phyloP scores from a whole-genome alignment of 2,888 invertebrate species.

The Trichopria drosophilae region DNA sequence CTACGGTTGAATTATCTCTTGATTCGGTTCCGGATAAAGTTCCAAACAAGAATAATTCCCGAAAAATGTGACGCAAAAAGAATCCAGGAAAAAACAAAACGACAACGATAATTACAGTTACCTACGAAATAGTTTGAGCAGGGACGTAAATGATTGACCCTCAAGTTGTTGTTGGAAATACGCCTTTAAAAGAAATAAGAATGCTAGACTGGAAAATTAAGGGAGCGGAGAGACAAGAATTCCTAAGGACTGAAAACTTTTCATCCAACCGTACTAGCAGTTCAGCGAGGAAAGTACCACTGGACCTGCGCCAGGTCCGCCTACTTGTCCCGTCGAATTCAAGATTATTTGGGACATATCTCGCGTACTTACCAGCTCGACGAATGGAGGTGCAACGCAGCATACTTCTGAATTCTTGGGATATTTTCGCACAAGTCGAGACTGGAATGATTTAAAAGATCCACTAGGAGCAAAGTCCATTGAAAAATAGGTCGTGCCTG shows the following conservation, averaged over 20 bases:
- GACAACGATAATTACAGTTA: no score
- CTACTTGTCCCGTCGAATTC: slow-evolving; percentile 52
- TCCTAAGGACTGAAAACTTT: slow-evolving; percentile 40
- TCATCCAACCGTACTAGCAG: slow-evolving; percentile 43
- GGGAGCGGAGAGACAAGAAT: not conserved
- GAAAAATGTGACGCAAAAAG: no score
- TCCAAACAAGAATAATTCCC: no score
- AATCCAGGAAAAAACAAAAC: no score
- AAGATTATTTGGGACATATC: slow-evolving; percentile 50
- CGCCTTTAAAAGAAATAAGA: no score
- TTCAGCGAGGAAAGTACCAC: slow-evolving; percentile 46
- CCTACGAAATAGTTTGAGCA: no score
- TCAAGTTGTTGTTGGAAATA: no score
- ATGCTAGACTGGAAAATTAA: no score
- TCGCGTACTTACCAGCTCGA: slow-evolving; percentile 35
- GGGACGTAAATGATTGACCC: no score
- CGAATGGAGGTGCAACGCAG: slow-evolving; percentile 31
- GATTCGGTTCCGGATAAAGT: slow-evolving; percentile 23
- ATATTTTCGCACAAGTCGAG: slow-evolving; percentile 46
- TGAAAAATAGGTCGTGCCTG: no score
- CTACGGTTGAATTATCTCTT: no score
- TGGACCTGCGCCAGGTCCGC: slow-evolving; percentile 51
- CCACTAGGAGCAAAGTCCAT: no score
- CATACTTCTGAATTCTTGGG: slow-evolving; percentile 50
- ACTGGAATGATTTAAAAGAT: slow-evolving; percentile 47